Evolutionary conservation across 2,113 vertebrate genomes (phyloP), one percentile per base, ranked within the genome.

Genomic region (Eonycteris spelaea): DNA sequence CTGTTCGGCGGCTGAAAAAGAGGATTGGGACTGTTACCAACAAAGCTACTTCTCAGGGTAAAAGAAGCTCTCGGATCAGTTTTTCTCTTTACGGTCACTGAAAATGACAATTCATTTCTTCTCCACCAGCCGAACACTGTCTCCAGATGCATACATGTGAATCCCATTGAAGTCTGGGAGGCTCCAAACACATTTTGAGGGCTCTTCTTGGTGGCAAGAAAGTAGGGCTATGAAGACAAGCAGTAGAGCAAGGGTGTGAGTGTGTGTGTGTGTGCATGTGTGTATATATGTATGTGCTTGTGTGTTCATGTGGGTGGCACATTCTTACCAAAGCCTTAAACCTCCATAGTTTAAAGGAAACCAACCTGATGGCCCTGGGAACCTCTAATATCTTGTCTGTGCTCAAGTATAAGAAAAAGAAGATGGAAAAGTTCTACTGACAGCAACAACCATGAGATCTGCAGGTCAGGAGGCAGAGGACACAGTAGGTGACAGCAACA

Each of bases 11-110:
- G 0, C 74, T 84, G 90, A 93, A 96, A 94, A 94, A 79, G 30
- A 84, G 92, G 83, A 96, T 86, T 94, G 92, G 79, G 86, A 96
- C 21, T 89, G 75, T 97, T 13, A 9, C 71, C 96, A 97, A 92
- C 1, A 96, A 95, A 96, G 35, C 91, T 97, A 91, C 73, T 98
- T 98, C 93, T 92, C 93, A 80, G 97, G 55, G 90, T 48, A 95
- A 96, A 94, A 86, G 96, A 94, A 86, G 35, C 24, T 57, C 65
- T 85, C 68, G 75, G 78, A 87, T 94, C 94, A 96, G 89, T 63
- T 70, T 91, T 97, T 95, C 86, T 94, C 90, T 95, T 92, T 89
- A 85, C 2, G 79, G 97, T 95, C 97, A 96, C 59, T 90, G 95
- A 96, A 74, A 96, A 97, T 70, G 75, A 96, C 94, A 92, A 80